Percentiles rank a stretch among this genome's conserved stretches.
Conservation (phyloP, 1,140 invertebrate species). For the Panagrolaimus sp. region DNA sequence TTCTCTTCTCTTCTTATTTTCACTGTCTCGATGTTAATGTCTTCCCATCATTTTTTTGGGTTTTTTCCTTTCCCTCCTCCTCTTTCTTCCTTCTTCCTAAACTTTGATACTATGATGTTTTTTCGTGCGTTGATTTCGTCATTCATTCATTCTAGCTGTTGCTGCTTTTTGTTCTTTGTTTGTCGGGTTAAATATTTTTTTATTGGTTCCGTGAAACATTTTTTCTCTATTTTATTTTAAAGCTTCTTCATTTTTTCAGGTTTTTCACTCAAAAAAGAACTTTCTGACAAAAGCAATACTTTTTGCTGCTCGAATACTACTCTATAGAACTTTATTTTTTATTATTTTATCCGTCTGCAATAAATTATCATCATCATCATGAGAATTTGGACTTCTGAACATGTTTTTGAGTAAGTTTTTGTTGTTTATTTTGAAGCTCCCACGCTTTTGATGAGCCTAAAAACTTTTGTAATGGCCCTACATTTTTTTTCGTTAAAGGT, state of each 20-base stretch:
- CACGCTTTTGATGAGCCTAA: neutral
- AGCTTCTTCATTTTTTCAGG: too few relatives aligned
- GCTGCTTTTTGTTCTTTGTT: too few relatives aligned
- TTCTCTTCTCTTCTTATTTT: neutral
- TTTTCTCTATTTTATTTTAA: too few relatives aligned
- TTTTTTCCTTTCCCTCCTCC: neutral
- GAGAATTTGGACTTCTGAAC: constrained; percentile 26
- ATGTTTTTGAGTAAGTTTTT: constrained; percentile 33
- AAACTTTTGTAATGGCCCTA: neutral
- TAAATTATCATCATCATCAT: neutral
- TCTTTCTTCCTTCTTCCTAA: neutral
- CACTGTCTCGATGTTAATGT: neutral
- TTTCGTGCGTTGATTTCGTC: neutral
- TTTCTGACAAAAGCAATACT: too few relatives aligned
- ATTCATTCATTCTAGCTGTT: neutral
- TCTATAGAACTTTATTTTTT: too few relatives aligned
- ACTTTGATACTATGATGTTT: constrained; percentile 5
- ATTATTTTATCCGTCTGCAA: too few relatives aligned
- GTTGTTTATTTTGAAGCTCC: constrained; percentile 18
- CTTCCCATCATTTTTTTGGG: neutral
- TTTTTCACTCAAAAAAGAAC: too few relatives aligned
- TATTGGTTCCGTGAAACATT: too few relatives aligned
- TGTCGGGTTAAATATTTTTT: too few relatives aligned
- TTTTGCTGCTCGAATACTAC: too few relatives aligned
- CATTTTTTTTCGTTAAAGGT: neutral